These are phyloP conservation scores for Tachycineta bicolor DNA, from an alignment of 2,113 vertebrate species.

Conservation along the genomic window DNA sequence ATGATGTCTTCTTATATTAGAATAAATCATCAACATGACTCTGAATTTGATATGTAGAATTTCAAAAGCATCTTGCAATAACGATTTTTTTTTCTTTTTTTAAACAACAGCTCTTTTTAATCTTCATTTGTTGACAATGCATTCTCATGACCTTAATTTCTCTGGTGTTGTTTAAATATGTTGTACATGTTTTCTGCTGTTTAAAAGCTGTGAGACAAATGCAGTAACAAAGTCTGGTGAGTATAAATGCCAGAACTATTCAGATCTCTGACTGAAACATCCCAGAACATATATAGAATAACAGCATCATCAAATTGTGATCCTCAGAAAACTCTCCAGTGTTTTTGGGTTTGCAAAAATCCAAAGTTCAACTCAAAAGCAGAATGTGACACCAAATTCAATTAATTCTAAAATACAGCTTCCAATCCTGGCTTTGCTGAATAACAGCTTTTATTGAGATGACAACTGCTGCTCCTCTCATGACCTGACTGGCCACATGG, in stretches of 20 bases:
- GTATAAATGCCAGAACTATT: slow-evolving; percentile 62
- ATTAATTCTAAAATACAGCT: background rate
- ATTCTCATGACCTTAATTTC: slow-evolving; percentile 64
- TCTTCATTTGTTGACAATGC: slow-evolving; percentile 60
- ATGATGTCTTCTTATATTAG: slow-evolving; percentile 19
- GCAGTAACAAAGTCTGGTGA: slow-evolving; percentile 74
- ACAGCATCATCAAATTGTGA: rapidly evolving
- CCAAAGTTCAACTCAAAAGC: background rate
- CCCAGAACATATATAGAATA: background rate
- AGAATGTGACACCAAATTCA: background rate
- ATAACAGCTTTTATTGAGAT: background rate
- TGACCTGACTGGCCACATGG: background rate
- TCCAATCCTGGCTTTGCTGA: background rate
- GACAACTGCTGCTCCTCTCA: background rate
- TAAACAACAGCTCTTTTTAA: slow-evolving; percentile 45
- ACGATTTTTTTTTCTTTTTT: background rate
- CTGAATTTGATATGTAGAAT: background rate
- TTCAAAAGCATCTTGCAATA: slow-evolving; percentile 14
- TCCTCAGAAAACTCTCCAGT: background rate
- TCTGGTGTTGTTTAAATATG: slow-evolving; percentile 72
- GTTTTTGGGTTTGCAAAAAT: background rate
- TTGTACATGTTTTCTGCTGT: slow-evolving; percentile 66
- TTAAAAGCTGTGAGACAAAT: slow-evolving; percentile 76
- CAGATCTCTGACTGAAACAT: slow-evolving; percentile 49
- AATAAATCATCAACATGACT: slow-evolving; percentile 18